Percentiles rank a stretch among this genome's conserved stretches.
Evolutionary conservation across 2,888 invertebrate genomes (phyloP).

Genomic region (Drosophila parthenogenetica): DNA sequence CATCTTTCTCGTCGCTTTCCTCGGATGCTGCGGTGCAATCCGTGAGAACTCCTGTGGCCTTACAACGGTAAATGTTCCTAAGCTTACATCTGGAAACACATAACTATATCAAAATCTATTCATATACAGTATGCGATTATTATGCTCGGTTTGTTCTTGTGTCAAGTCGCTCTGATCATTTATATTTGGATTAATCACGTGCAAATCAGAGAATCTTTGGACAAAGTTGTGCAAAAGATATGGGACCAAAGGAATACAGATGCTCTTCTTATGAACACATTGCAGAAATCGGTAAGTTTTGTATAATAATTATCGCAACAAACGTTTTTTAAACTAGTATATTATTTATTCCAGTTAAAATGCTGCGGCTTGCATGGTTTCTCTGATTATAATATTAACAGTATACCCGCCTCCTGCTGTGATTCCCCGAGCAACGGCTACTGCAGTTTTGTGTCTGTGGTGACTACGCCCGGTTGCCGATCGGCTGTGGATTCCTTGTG

Average conservation of each 20-base stretch:
- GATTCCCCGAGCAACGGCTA: slow-evolving; percentile 66
- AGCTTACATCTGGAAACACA: neutral
- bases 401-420: slow-evolving; percentile 79
- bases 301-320: neutral
- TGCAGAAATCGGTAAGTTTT: slow-evolving; percentile 75
- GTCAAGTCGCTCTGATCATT: slow-evolving; percentile 90
- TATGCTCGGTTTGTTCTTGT: slow-evolving; percentile 89
- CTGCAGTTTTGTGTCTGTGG: slow-evolving; percentile 58
- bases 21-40: slow-evolving; percentile 96
- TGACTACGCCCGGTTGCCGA: slow-evolving; percentile 71
- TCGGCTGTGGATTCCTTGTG: slow-evolving; percentile 84
- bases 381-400: slow-evolving; percentile 67
- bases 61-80: slow-evolving; percentile 87
- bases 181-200: slow-evolving; percentile 89
- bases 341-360: slow-evolving; percentile 63
- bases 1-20: slow-evolving; percentile 93
- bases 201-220: slow-evolving; percentile 86
- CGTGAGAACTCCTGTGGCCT: slow-evolving; percentile 94
- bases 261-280: slow-evolving; percentile 71
- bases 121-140: slow-evolving; percentile 90
- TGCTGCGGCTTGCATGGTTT: slow-evolving; percentile 80
- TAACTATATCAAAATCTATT: neutral
- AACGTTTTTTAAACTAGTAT: neutral
- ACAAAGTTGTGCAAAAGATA: slow-evolving; percentile 86
- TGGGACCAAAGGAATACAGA: slow-evolving; percentile 74